Conservation (phyloP, 2,113 vertebrate genomes). For the Otis tarda region DNA sequence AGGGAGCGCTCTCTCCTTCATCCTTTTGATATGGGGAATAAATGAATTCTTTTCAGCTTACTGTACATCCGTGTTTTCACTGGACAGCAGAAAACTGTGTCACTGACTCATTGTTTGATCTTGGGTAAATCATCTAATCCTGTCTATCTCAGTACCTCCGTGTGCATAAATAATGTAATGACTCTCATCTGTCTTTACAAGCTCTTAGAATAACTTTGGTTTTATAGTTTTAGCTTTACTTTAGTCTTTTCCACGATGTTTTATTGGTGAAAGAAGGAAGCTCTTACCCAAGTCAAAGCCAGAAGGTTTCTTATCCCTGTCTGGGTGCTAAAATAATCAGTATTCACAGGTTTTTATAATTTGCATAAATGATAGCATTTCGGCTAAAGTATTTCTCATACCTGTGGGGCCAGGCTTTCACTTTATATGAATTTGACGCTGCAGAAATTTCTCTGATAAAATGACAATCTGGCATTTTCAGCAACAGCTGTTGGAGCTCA, state of each 20-base stretch:
- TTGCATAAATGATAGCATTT: background rate
- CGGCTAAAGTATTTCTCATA: background rate
- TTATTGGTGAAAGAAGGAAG: background rate
- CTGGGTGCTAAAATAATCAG: background rate
- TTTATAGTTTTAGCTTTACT: conserved; percentile 1
- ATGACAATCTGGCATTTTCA: background rate
- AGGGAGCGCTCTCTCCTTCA: conserved; percentile 24
- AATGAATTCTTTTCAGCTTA: conserved; percentile 60
- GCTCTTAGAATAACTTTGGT: background rate
- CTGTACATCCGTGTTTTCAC: conserved; percentile 58
- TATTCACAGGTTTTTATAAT: background rate
- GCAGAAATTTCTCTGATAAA: background rate
- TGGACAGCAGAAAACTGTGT: conserved; percentile 63
- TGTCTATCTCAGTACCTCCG: conserved; percentile 30
- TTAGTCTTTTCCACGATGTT: background rate
- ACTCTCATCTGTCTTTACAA: conserved; percentile 52
- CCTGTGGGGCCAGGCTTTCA: background rate
- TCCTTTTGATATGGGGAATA: conserved; percentile 57
- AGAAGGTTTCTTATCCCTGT: background rate
- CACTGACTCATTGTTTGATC: conserved; percentile 67
- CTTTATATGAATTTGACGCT: background rate
- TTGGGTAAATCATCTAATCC: conserved; percentile 53
- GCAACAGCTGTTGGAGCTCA: background rate
- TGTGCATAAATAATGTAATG: conserved; percentile 55
- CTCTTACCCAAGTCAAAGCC: background rate